Base-by-base conservation (phyloP, 2,888 invertebrate genomes). In the Nipponacmea schrenckii region DNA sequence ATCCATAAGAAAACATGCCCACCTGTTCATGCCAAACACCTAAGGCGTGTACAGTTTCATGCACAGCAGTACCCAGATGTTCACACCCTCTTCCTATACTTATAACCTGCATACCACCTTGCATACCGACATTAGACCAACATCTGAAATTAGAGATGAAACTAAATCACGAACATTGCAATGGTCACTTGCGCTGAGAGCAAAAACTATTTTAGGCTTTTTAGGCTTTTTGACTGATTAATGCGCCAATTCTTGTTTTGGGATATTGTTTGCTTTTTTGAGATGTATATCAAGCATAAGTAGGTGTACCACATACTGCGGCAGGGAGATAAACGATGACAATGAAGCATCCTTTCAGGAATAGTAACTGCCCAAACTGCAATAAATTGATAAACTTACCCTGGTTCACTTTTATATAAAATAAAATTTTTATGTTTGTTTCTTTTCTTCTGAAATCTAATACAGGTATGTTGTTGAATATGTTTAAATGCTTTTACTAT, bases 1-100 rank as follows among this genome's bases (percentile, higher is more conserved):
- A n/a, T n/a, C n/a, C n/a, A n/a, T n/a, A n/a, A n/a, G n/a, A n/a
- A 7, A 7, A 10, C 45, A 2, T 4, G 20, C 17, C n/a, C 64
- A 85, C 85, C 82, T 87, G 87, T 77, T 87, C 87, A 72, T 87
- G 87, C 87, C 87, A 86, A 72, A 87, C 81, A 8, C 87, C 87
- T 7, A 86, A 75, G 0, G 85, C 78, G 69, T 87, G 87, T 12
- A 77, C 71, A 8, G 82, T 84, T 73, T 87, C 87, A 73, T 87
- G 87, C 7, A 86, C 75, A 2, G 84, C 83, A 8, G 83, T 86
- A 17, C 87, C 86, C 7, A 84, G 69, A 31, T 79, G 72, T 63
- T 85, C 84, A 75, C 87, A 87, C 7, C 86, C 87, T 17, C 69
- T 50, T 8, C 87, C 87, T 12, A 87, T 77, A 63, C 83, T 84